Percentiles rank a stretch among this genome's conserved stretches.
These are phyloP conservation scores for Bombus waltoni DNA, from an alignment of 1,140 invertebrate genomes.

Conservation along the genomic window DNA sequence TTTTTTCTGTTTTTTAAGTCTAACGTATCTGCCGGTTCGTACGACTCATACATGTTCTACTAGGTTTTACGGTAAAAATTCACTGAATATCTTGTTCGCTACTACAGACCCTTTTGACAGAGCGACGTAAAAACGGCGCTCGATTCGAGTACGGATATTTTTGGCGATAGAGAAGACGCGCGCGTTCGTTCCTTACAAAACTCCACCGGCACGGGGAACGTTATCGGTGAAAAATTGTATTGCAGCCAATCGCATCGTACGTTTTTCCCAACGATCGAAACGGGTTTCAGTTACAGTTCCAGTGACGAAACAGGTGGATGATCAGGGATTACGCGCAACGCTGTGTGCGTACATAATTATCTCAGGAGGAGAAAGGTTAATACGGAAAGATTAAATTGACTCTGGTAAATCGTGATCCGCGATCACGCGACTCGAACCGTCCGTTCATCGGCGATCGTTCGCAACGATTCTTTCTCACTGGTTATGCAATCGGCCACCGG, in stretches of 20 bases:
- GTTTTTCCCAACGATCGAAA: background rate
- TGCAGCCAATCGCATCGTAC: slow-evolving; percentile 15
- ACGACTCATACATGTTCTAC: slow-evolving; percentile 39
- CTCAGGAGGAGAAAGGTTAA: slow-evolving; percentile 47
- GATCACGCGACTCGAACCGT: slow-evolving; percentile 27
- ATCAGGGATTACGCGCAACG: background rate
- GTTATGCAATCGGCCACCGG: slow-evolving; percentile 83
- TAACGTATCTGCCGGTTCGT: slow-evolving; percentile 24
- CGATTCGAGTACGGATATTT: slow-evolving; percentile 34
- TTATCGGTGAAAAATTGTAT: slow-evolving; percentile 28
- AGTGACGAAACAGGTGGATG: background rate
- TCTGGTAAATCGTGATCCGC: slow-evolving; percentile 54
- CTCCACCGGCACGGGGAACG: background rate
- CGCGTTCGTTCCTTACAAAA: slow-evolving; percentile 27
- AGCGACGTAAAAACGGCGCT: background rate
- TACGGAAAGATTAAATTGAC: slow-evolving; percentile 60
- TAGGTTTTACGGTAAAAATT: slow-evolving; percentile 63
- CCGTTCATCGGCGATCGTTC: slow-evolving; percentile 27
- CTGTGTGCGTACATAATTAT: slow-evolving; percentile 20
- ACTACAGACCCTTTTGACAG: background rate
- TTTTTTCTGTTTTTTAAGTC: background rate
- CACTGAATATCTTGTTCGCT: slow-evolving; percentile 45
- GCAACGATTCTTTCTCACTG: slow-evolving; percentile 75
- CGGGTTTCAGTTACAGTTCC: background rate
- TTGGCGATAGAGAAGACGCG: background rate